phyloP scores from a whole-genome alignment of 2,888 invertebrate species.

The Nephrotoma appendiculata region DNA sequence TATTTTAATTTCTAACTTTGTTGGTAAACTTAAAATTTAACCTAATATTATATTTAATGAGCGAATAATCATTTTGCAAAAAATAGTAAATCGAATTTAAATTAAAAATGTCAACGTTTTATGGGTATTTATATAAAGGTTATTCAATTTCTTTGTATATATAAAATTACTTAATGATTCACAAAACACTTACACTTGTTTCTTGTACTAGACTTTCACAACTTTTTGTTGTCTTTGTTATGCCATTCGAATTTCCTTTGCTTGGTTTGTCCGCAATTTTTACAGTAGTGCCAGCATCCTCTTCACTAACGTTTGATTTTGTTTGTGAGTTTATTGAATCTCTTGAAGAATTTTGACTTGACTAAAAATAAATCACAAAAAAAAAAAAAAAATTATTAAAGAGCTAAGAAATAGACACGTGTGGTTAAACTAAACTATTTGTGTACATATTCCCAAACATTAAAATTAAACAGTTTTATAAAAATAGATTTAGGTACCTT shows the following conservation, averaged over 20 bases:
- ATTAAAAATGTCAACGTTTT: no score
- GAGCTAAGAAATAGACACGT: not conserved
- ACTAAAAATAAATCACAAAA: not conserved
- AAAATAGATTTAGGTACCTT: not conserved
- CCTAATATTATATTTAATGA: no score
- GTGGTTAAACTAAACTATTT: not conserved
- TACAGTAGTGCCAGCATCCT: not conserved
- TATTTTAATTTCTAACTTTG: no score
- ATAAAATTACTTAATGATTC: not conserved
- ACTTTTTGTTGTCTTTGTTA: not conserved
- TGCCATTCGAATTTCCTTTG: not conserved
- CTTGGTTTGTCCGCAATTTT: not conserved
- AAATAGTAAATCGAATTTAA: no score
- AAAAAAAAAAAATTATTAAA: not conserved
- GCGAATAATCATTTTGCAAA: no score
- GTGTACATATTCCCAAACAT: not conserved
- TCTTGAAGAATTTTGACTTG: not conserved
- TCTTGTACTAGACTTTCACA: not conserved
- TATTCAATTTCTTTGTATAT: no score
- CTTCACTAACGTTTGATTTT: not conserved
- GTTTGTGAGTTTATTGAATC: not conserved
- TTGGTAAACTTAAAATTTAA: no score
- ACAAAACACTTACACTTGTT: not conserved
- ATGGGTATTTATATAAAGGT: no score
- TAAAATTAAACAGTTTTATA: not conserved